Evolutionary conservation across 2,113 vertebrate species (phyloP).

Genomic region (Sisor rabdophorus): DNA sequence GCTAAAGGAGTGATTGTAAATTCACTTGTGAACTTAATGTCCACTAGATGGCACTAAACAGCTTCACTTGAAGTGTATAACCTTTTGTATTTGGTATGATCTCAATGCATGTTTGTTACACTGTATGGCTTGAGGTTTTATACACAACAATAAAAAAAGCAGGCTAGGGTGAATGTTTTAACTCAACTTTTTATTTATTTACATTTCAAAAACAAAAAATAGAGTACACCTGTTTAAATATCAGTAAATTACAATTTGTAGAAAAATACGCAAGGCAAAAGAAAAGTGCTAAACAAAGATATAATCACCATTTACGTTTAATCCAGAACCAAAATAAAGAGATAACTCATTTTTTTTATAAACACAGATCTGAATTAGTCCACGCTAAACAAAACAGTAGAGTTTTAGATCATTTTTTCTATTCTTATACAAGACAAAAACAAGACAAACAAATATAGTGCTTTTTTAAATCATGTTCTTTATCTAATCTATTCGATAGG

Average conservation of each 20-base stretch:
- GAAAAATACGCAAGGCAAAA: conserved; percentile 60
- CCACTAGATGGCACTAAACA: conserved; percentile 44
- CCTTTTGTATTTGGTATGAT: neutral
- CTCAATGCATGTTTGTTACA: neutral
- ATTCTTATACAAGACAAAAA: conserved; percentile 27
- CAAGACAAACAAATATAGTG: conserved; percentile 37
- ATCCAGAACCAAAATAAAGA: conserved; percentile 35
- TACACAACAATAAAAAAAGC: neutral
- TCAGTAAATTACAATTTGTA: conserved; percentile 61
- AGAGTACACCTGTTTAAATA: conserved; percentile 55
- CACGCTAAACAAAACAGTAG: conserved; percentile 26
- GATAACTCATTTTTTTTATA: conserved; percentile 18
- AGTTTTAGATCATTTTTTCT: conserved; percentile 25
- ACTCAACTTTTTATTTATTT: conserved; percentile 51
- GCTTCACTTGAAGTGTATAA: neutral
- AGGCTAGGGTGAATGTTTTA: neutral
- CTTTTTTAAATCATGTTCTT: conserved; percentile 21
- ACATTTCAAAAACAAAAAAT: conserved; percentile 58
- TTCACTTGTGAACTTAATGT: too few species aligned
- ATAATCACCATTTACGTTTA: conserved; percentile 53
- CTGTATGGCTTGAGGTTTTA: too few species aligned
- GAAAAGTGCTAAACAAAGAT: conserved; percentile 64
- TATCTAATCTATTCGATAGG: neutral
- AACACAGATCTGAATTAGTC: conserved; percentile 35
- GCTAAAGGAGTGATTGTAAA: too few species aligned